Evolutionary conservation across 2,888 invertebrate species (phyloP), one percentile per base, ranked within the genome.

Genomic region (Lepas anatifera): DNA sequence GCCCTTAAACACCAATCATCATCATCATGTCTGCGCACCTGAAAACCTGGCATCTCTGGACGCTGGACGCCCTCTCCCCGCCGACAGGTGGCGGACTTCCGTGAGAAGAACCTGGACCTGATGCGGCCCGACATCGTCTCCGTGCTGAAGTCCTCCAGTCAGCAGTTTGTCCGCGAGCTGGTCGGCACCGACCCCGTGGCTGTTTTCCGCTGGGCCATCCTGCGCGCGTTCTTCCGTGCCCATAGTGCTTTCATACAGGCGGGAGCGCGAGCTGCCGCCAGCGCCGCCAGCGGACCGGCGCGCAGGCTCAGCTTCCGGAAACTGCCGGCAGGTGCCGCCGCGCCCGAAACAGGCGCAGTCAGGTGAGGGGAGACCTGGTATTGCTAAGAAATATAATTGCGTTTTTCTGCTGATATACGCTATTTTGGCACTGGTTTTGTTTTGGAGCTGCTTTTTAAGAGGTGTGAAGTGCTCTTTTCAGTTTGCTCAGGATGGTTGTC

Each of bases 71-170:
- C 8, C 25, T 7, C 25, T 3, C 25, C 48, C 48, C n/a, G 1
- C 48, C 48, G 74, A 3, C 74, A 87, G 87, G 90, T 89, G 73
- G 84, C 87, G 76, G 94, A 94, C 77, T 95, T 96, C 89, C 86
- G 95, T 35, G 95, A 96, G 80, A 97, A 97, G 81, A 97, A 97
- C 82, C 82, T 94, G 75, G 96, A 96, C 81, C 84, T 95, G 71
- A 95, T 96, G 90, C 85, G 95, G 70, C 92, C 92, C 73, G 96
- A 96, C 78, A 93, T 96, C 70, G 92, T 96, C 72, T 90, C 91
- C 72, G 93, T 95, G 67, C 79, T 97, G 75, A 96, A 96, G 82
- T 95, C 94, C 81, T 93, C 93, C 71, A 92, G 90, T 71, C 86
- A 93, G 80, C 91, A 94, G 1, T 95, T 96, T 80, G 95, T 96